phyloP scores from a whole-genome alignment of 2,888 invertebrate species.

The Mystacides longicornis region DNA sequence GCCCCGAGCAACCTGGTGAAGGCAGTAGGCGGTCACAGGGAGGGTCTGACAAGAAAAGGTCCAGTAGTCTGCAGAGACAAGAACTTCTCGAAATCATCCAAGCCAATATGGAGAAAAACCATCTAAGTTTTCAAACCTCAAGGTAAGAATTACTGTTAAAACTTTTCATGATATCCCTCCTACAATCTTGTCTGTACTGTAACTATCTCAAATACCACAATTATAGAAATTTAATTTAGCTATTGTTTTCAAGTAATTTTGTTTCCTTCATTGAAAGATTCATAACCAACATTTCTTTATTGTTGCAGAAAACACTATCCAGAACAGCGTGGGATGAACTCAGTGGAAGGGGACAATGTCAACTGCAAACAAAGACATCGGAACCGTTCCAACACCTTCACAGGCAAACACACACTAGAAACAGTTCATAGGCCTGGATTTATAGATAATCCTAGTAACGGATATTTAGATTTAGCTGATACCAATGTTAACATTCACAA shows the following conservation, averaged over 20 bases:
- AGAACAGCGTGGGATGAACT: constrained; percentile 32
- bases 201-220: no score
- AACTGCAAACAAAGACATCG: constrained; percentile 42
- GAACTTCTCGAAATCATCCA: constrained; percentile 82
- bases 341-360: constrained; percentile 25
- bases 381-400: constrained; percentile 48
- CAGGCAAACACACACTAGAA: constrained; percentile 36
- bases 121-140: constrained; percentile 75
- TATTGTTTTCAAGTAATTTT: no score
- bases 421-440: constrained; percentile 41
- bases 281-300: no score
- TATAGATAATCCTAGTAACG: constrained; percentile 42
- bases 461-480: constrained; percentile 54
- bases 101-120: constrained; percentile 87
- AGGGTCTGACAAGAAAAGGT: constrained; percentile 52
- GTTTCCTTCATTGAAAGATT: no score
- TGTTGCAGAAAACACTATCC: constrained; percentile 51
- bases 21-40: constrained; percentile 42
- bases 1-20: constrained; percentile 33
- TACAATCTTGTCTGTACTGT: no score
- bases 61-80: constrained; percentile 69
- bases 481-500: constrained; percentile 50
- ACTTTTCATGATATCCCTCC: background rate
- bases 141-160: constrained; percentile 46
- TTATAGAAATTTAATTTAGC: no score